Evolutionary conservation across 2,888 invertebrate species (phyloP).

Genomic region (Anthophora plumipes): DNA sequence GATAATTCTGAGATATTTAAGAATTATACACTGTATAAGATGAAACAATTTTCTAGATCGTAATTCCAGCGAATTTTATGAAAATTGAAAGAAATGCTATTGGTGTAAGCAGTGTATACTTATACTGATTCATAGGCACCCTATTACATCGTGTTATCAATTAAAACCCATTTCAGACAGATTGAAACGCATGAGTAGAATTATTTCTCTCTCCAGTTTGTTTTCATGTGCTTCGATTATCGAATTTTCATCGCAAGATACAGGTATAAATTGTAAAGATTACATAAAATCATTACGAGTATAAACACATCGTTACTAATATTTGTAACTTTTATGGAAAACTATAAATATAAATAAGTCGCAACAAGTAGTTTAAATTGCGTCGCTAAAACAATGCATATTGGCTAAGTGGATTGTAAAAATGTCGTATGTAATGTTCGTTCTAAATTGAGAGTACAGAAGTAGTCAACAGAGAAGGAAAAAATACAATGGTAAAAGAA

Average conservation of each 20-base stretch:
- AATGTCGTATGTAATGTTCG: conserved; percentile 28
- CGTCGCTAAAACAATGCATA: conserved; percentile 26
- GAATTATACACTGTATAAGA: conserved; percentile 13
- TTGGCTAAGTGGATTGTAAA: conserved; percentile 29
- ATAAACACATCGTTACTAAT: conserved; percentile 26
- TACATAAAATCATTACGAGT: conserved; percentile 18
- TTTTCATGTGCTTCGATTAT: neutral
- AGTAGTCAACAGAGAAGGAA: conserved; percentile 4
- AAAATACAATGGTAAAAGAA: conserved; percentile 34
- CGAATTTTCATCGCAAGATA: conserved; percentile 7
- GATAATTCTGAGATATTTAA: neutral
- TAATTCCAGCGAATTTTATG: neutral
- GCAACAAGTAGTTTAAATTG: conserved; percentile 31
- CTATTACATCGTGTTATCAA: conserved; percentile 5
- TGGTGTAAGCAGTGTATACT: conserved; percentile 30
- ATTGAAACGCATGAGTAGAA: neutral
- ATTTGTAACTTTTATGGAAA: conserved; percentile 32
- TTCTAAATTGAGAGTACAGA: conserved; percentile 18
- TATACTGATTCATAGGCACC: conserved; percentile 14
- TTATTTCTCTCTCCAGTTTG: neutral
- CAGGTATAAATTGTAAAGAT: conserved; percentile 17
- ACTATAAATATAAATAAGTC: conserved; percentile 33
- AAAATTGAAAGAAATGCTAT: conserved; percentile 8
- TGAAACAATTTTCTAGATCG: neutral
- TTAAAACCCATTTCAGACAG: conserved; percentile 3